phyloP scores from a whole-genome alignment of 2,888 invertebrate species.

The Candidula unifasciata region DNA sequence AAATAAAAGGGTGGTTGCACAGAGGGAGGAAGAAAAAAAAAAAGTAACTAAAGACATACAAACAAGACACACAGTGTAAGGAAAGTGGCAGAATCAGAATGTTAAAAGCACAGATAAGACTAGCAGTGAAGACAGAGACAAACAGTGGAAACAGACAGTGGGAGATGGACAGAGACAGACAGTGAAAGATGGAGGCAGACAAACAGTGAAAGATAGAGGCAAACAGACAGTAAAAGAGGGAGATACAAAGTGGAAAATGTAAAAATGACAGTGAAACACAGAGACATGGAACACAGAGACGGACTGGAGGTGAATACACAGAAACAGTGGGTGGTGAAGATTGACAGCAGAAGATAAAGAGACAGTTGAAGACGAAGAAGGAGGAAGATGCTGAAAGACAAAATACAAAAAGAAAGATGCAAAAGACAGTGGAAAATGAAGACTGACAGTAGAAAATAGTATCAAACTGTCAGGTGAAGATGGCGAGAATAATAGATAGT shows the following conservation, averaged over 20 bases:
- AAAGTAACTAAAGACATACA: no score
- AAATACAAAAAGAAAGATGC: background rate
- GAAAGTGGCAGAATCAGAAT: no score
- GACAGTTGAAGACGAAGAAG: background rate
- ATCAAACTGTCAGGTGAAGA: background rate
- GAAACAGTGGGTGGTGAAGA: background rate
- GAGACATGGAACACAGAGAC: background rate
- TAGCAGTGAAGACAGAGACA: no score
- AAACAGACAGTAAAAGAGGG: no score
- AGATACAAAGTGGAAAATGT: background rate
- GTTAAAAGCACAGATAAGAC: no score
- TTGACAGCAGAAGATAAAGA: background rate
- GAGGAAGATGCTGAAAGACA: background rate
- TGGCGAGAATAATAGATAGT: background rate
- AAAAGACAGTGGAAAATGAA: background rate
- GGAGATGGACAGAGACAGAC: no score
- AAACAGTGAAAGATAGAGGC: no score
- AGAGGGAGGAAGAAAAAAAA: no score
- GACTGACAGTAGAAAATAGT: background rate
- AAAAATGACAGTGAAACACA: background rate
- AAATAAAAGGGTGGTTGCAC: no score
- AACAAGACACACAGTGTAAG: no score
- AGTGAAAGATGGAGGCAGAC: no score
- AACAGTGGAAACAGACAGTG: no score
- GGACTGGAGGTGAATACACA: background rate